Base-by-base conservation (phyloP, 64 coral and sea anemone genomes). In the Porites australiensis region DNA sequence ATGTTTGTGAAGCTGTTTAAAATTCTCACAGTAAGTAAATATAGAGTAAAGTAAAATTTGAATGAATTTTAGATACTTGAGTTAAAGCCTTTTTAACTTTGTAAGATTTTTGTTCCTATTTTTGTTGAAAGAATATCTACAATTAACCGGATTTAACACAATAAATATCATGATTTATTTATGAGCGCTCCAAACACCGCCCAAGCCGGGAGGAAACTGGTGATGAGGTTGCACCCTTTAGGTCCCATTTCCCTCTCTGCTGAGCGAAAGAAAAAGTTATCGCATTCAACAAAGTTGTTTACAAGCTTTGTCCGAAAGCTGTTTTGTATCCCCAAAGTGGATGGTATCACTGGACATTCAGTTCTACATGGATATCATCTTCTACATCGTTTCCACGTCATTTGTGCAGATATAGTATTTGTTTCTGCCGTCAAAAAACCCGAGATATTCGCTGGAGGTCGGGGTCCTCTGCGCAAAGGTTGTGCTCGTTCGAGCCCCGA, bases 211-310 rank as follows among this genome's bases (percentile, higher is more conserved):
- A 7, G 54, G 54, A 57, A 57, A 57, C 54, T 57, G 54, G 54
- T 57, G 12, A 57, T 4, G 54, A 5, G 54, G 54, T 57, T 57
- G 54, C 54, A 57, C 62, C 81, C 5, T 50, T n/a, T 5, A 68
- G 22, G 62, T 66, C 43, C 64, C 62, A 61, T 68, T 44, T 84
- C 62, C 18, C n/a, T 49, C 80, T 21, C 61, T 23, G 14, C 22
- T 57, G 0, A 51, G 55, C 7, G 45, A 64, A 50, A 61, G 61
- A 66, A 46, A 10, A 9, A 51, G 65, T 49, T 51, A 66, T 84
- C 62, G n/a, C 45, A 49, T 84, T 63, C 44, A 67, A 44, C 62
- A 49, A 47, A 16, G 81, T 84, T 84, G 81, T 84, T 84, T 84
- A 84, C 81, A 48, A 63, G 62, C 9, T 65, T 69, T 46, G 54